Percentiles rank a stretch among this genome's conserved stretches.
These are phyloP conservation scores for Pimpla rufipes DNA, from an alignment of 2,888 invertebrate genomes.

Conservation along the genomic window DNA sequence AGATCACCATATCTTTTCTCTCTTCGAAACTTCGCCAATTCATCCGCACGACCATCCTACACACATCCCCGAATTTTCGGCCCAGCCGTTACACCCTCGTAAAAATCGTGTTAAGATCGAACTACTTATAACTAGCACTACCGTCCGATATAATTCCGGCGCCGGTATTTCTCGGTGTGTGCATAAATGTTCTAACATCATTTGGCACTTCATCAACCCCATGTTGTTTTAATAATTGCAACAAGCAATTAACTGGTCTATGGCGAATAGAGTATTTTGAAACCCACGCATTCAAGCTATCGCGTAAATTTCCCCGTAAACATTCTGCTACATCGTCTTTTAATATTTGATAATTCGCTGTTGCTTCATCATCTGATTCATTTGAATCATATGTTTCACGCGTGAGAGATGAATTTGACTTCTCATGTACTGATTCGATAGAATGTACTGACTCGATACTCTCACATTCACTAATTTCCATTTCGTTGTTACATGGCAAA, in stretches of 20 bases:
- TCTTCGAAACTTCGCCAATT: no score
- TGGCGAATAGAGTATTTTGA: slow-evolving; percentile 19
- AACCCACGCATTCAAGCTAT: slow-evolving; percentile 28
- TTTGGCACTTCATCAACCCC: slow-evolving; percentile 22
- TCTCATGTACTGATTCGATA: background rate
- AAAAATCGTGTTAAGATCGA: slow-evolving; percentile 6
- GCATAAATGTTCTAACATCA: slow-evolving; percentile 36
- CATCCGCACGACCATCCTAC: no score
- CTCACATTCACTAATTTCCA: slow-evolving; percentile 25
- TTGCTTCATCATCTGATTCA: slow-evolving; percentile 19
- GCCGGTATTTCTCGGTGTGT: slow-evolving; percentile 16
- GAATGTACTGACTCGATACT: slow-evolving; percentile 15
- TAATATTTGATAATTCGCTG: slow-evolving; percentile 3
- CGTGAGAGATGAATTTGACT: slow-evolving; percentile 1
- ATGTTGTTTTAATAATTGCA: slow-evolving; percentile 24
- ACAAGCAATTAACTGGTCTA: slow-evolving; percentile 19
- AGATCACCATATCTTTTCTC: no score
- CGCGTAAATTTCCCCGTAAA: background rate
- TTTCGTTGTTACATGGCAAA: slow-evolving; percentile 29
- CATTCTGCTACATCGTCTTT: slow-evolving; percentile 4
- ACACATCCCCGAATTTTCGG: no score
- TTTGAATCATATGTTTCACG: background rate
- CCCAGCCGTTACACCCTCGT: no score
- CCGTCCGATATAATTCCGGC: background rate
- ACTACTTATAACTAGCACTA: slow-evolving; percentile 14